Conservation (phyloP, 2,113 vertebrate genomes). For the Pleuronectes platessa region DNA sequence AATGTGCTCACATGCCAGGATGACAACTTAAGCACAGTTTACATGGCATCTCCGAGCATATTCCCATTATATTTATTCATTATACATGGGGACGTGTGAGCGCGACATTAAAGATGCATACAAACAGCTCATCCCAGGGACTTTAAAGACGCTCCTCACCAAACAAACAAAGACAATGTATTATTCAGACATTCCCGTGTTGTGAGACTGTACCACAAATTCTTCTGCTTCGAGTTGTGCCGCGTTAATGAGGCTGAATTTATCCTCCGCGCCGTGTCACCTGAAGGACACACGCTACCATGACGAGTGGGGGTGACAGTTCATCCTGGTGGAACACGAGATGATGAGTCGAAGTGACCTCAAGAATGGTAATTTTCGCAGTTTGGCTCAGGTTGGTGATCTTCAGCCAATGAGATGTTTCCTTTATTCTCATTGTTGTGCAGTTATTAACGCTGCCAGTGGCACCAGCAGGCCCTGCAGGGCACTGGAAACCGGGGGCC, state of each 20-base stretch:
- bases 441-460: conserved; percentile 3
- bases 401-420: conserved; percentile 18
- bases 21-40: conserved; percentile 64
- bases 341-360: conserved; percentile 14
- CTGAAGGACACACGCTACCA: conserved; percentile 45
- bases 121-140: conserved; percentile 58
- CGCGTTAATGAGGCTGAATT: conserved; percentile 69
- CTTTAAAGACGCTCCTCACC: conserved; percentile 61
- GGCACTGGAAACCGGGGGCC: neutral
- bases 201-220: conserved; percentile 51
- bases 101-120: conserved; percentile 72
- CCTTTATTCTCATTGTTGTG: conserved; percentile 26
- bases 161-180: conserved; percentile 69
- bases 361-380: conserved; percentile 3
- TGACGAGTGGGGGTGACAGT: conserved; percentile 27
- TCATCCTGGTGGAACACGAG: conserved; percentile 13
- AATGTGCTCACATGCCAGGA: conserved; percentile 29
- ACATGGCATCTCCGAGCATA: conserved; percentile 59
- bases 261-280: conserved; percentile 58
- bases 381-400: conserved; percentile 20
- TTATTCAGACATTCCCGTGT: conserved; percentile 69
- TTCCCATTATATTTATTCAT: conserved; percentile 66
- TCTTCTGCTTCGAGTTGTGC: conserved; percentile 48
- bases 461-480: neutral
- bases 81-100: conserved; percentile 68